These are phyloP conservation scores for Brenthis hecate DNA, from an alignment of 2,888 invertebrate genomes.

Conservation along the genomic window DNA sequence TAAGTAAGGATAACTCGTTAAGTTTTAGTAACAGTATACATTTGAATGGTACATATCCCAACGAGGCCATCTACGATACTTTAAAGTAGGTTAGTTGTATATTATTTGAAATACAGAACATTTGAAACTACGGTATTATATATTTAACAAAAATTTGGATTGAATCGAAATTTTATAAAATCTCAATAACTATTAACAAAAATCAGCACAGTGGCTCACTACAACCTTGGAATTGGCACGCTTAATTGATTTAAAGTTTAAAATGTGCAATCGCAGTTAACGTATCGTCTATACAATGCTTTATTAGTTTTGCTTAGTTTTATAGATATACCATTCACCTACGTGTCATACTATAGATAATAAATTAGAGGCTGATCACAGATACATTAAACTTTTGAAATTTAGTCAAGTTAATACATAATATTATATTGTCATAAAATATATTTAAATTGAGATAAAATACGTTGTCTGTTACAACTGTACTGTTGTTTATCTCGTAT, in stretches of 20 bases:
- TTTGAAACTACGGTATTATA: no score
- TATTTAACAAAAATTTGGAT: not conserved
- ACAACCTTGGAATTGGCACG: no score
- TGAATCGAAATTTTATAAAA: not conserved
- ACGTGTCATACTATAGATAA: conserved; percentile 39
- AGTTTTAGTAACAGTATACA: conserved; percentile 81
- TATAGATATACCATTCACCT: conserved; percentile 15
- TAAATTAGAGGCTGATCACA: conserved; percentile 30
- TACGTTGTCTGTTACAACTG: no score
- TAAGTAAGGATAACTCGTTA: conserved; percentile 73
- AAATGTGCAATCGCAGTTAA: not conserved
- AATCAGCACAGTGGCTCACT: no score
- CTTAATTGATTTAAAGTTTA: not conserved
- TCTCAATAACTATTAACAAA: not conserved
- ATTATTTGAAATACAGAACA: conserved; percentile 24
- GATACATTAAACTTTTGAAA: not conserved
- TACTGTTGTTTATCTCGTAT: no score
- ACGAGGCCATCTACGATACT: conserved; percentile 80
- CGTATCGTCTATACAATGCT: conserved; percentile 19
- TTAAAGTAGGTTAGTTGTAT: conserved; percentile 66
- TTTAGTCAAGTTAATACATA: conserved; percentile 1
- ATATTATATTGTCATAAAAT: not conserved
- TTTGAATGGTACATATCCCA: conserved; percentile 81
- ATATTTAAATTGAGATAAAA: not conserved
- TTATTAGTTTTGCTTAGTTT: conserved; percentile 28